phyloP scores from a whole-genome alignment of 2,888 invertebrate genomes.

The Camptogramma bilineatum region DNA sequence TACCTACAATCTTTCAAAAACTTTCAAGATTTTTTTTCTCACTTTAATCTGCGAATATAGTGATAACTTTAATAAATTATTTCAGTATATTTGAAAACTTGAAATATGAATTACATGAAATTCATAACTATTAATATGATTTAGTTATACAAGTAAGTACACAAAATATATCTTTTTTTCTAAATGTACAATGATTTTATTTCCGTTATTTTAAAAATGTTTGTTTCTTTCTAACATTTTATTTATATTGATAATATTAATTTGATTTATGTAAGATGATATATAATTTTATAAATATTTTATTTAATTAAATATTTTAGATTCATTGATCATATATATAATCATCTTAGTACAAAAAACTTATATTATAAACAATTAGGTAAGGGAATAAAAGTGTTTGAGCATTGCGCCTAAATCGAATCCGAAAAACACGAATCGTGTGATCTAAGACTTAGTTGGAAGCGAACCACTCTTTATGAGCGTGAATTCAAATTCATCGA shows the following conservation, averaged over 20 bases:
- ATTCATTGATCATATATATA: not conserved
- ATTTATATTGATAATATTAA: no score
- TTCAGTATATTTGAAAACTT: not conserved
- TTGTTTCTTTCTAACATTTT: no score
- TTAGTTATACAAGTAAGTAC: not conserved
- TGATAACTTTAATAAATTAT: not conserved
- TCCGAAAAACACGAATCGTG: not conserved
- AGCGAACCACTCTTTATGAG: no score
- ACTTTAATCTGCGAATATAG: slow-evolving; percentile 1
- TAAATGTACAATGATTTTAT: not conserved
- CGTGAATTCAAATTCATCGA: no score
- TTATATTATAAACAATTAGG: not conserved
- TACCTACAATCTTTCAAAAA: slow-evolving; percentile 15
- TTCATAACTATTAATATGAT: not conserved
- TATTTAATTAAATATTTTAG: no score
- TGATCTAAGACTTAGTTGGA: no score
- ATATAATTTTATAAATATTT: no score
- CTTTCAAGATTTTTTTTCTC: not conserved
- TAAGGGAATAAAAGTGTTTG: not conserved
- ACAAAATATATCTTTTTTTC: not conserved
- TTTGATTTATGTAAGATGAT: no score
- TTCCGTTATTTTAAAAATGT: no score
- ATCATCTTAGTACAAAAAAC: not conserved
- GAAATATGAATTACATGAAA: not conserved
- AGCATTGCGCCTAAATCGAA: not conserved